Base-by-base conservation (phyloP, 1,140 invertebrate genomes). In the Galleria mellonella region DNA sequence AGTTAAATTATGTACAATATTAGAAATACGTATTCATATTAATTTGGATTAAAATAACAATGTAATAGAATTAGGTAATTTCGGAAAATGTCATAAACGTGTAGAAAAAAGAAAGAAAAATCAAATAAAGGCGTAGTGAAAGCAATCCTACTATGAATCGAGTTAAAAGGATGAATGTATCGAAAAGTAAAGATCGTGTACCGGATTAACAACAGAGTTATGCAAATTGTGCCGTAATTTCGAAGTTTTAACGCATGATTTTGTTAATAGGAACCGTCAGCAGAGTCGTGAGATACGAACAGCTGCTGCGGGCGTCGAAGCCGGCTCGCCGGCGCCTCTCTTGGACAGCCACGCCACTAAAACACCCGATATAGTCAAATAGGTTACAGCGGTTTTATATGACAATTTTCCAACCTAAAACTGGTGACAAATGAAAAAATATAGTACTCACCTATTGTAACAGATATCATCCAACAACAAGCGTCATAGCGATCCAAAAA, bases 401-500 rank as follows among this genome's bases (percentile, higher is more conserved):
- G n/a, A 9, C 8, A 47, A 43, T 29, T 12, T 33, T 46, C n/a
- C 46, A 47, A 55, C 15, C 32, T 13, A 29, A 38, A 28, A 41
- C 43, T 47, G 30, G 10, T 44, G 35, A 51, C 40, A 45, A 45
- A 36, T 40, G 51, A 62, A 47, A 56, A 64, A 62, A 56, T 40
- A 49, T 48, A 37, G 30, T 68, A 79, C 77, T 82, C 43, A 82
- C 77, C 43, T 68, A 51, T 61, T 62, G 65, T 56, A 64, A 72
- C 81, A 64, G 62, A 55, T 82, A 84, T 84, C 81, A 84, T 84
- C 81, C 81, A 84, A 84, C 65, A 76, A 79, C 55, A 65, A 62
- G 62, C 72, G 65, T 84, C 62, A 74, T 81, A 67, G 65, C 71
- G 63, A 65, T 61, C 66, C 73, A 62, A 55, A 76, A 57, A 68